Evolutionary conservation across 1,140 invertebrate genomes (phyloP), one percentile per base, ranked within the genome.

Genomic region (Tribolium castaneum): DNA sequence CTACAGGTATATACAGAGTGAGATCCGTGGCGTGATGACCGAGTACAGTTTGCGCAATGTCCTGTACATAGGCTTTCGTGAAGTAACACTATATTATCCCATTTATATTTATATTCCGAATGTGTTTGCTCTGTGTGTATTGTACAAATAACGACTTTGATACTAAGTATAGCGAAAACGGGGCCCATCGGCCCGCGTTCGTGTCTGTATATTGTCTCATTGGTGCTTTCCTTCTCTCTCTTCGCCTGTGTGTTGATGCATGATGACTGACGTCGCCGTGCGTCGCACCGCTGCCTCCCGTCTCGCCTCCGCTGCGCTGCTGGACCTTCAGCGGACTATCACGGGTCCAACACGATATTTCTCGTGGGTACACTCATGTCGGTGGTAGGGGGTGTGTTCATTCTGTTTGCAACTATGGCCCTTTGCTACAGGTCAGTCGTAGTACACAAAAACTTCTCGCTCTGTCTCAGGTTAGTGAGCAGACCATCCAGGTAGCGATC

Each of bases 351-450:
- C 92, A 96, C 95, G 90, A 94, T 96, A 90, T 95, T 96, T 92
- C 93, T 98, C 91, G 97, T 98, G 89, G 95, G 94, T 91, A 96
- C 97, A 90, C 94, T 99, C 91, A 97, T 98, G 92, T 97, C 96
- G 89, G 96, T 98, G 91, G 96, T 98, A 92, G 97, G 97, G 91
- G 96, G 96, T 91, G 96, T 98, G 91, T 98, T 98, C 93, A 93
- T 98, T 91, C 93, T 97, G 91, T 97, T 99, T 93, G 95, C 96
- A 90, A 93, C 97, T 90, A 95, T 98, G 92, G 96, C 97, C 91
- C 94, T 98, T 90, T 99, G 97, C 94, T 99, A 99, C 94, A 97
- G 97, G 95, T 97, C 94, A 95, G 95, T 97, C 92, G 95, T 96
- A 94, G 95, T 97, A 93, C 94, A 97, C 95, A 96, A 95, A 95